These are phyloP conservation scores for Clarias macrocephalus DNA, from an alignment of 2,113 vertebrate species.

Conservation along the genomic window DNA sequence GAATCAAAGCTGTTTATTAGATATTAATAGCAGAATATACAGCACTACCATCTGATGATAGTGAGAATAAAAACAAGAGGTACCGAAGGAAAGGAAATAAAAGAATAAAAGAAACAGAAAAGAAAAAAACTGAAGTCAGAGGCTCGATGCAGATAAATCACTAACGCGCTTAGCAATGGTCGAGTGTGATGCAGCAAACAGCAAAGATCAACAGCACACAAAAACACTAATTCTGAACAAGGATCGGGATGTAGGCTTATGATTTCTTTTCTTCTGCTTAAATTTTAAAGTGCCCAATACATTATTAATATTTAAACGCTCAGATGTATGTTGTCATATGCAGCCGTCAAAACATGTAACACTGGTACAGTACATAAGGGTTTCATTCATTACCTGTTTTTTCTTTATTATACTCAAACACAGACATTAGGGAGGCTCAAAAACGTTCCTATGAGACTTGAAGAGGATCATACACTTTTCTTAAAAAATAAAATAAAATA, in stretches of 20 bases:
- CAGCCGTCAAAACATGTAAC: constrained; percentile 61
- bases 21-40: constrained; percentile 80
- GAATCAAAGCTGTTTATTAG: constrained; percentile 79
- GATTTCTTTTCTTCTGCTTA: constrained; percentile 23
- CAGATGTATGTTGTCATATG: constrained; percentile 52
- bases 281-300: constrained; percentile 61
- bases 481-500: no score
- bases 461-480: constrained; percentile 41
- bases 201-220: constrained; percentile 61
- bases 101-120: constrained; percentile 51
- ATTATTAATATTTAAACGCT: constrained; percentile 53
- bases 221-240: constrained; percentile 52
- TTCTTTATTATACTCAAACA: constrained; percentile 41
- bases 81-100: constrained; percentile 56
- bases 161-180: constrained; percentile 50
- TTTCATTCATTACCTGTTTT: constrained; percentile 41
- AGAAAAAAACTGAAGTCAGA: constrained; percentile 63
- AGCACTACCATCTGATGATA: constrained; percentile 78
- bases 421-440: constrained; percentile 58
- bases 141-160: constrained; percentile 66
- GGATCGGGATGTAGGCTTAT: constrained; percentile 43
- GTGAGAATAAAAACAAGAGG: constrained; percentile 67
- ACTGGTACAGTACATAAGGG: constrained; percentile 57
- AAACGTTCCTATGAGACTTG: constrained; percentile 41
- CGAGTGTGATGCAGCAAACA: constrained; percentile 56